Base-by-base conservation (phyloP, 1,140 invertebrate species). In the Trialeurodes vaporariorum region DNA sequence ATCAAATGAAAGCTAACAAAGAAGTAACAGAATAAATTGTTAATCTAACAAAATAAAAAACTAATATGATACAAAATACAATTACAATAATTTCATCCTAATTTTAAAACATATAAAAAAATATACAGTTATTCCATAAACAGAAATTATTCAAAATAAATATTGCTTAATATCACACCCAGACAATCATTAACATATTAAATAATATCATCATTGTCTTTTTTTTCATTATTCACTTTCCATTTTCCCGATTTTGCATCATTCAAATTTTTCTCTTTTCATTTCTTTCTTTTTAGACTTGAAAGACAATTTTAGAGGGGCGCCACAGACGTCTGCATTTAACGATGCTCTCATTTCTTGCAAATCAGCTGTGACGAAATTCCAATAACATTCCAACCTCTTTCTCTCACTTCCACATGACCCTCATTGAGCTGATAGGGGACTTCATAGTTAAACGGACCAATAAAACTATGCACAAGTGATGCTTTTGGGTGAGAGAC, bases 31-130 rank as follows among this genome's bases (percentile, higher is more conserved):
- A 49, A 49, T 49, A 49, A 49, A 49, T 49, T 49, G 34, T 49
- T 49, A 49, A 49, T 49, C 34, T 49, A 49, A 49, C 34, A 49
- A 49, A 49, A 49, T 49, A 49, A 49, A n/a, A 49, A 49, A 49
- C 34, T 49, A 49, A 49, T 49, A 49, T 49, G 5, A 49, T 49
- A 49, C 34, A 49, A 49, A 49, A 49, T 49, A 49, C 17, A 17
- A 9, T 49, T 17, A 49, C 34, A 49, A 17, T 49, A 49, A 49
- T 49, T 49, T 49, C 34, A 5, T 49, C 34, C 34, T 49, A 49
- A 9, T 9, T 49, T 17, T 49, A 49, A 49, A 49, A 49, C 34
- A 49, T 49, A 49, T 49, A 49, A 49, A 49, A 49, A 49, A 49
- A 49, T 49, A 49, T 49, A 49, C 34, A 49, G 17, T 49, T 49